Conservation (phyloP, 2,888 invertebrate species). For the Leptopilina syphax region DNA sequence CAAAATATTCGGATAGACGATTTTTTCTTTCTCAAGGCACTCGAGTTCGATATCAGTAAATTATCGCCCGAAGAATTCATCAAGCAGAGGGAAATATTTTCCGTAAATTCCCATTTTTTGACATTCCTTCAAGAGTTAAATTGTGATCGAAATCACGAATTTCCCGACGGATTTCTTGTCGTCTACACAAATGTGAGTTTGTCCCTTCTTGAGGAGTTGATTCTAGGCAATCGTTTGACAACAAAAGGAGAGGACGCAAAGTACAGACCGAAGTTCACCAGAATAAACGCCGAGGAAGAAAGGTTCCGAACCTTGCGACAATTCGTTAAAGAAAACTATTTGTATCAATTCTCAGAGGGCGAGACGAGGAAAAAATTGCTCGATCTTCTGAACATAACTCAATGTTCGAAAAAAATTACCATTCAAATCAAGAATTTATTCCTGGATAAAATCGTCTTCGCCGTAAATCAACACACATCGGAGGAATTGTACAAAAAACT, state of each 20-base stretch:
- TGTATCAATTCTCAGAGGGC: slow-evolving; percentile 40
- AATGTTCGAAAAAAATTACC: not conserved
- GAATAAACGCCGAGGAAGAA: slow-evolving; percentile 24
- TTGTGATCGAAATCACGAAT: not conserved
- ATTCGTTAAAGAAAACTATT: not conserved
- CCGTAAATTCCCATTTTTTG: slow-evolving; percentile 32
- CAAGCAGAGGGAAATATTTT: not conserved
- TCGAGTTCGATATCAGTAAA: slow-evolving; percentile 1
- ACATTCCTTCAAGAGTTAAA: slow-evolving; percentile 16
- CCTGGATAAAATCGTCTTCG: slow-evolving; percentile 43
- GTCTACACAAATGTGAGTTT: slow-evolving; percentile 42
- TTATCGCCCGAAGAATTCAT: slow-evolving; percentile 33
- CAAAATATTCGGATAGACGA: slow-evolving; percentile 24
- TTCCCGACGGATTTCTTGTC: slow-evolving; percentile 35
- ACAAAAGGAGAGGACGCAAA: too few species aligned
- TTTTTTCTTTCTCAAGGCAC: not conserved
- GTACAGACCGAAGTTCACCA: not conserved
- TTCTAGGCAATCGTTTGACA: not conserved
- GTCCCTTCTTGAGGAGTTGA: slow-evolving; percentile 21
- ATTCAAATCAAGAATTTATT: slow-evolving; percentile 40
- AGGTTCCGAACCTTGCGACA: slow-evolving; percentile 37
- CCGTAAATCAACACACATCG: slow-evolving; percentile 15
- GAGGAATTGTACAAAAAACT: slow-evolving; percentile 50
- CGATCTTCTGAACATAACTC: not conserved
- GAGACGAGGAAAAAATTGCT: not conserved